Percentiles rank a stretch among this genome's conserved stretches.
Evolutionary conservation across 2,888 invertebrate genomes (phyloP).

Genomic region (Drosophila monieri): DNA sequence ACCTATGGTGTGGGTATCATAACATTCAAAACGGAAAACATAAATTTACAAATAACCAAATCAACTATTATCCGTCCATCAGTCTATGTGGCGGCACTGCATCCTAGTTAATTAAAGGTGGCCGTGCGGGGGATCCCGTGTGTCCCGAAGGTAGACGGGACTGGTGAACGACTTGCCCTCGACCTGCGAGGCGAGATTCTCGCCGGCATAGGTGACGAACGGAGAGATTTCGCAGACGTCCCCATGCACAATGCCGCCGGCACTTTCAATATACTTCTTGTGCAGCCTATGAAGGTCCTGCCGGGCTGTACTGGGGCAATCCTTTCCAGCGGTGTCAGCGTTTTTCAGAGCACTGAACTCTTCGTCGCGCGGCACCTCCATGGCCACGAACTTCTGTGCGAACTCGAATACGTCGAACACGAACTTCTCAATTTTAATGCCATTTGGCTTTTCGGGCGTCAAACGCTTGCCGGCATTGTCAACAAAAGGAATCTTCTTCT

Average conservation of each 20-base stretch:
- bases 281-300: conserved; percentile 91
- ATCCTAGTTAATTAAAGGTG: conserved; percentile 68
- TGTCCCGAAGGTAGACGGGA: conserved; percentile 87
- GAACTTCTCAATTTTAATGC: conserved; percentile 99
- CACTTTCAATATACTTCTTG: conserved; percentile 90
- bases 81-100: conserved; percentile 38
- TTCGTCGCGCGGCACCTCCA: conserved; percentile 95
- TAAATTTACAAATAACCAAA: conserved; percentile 27
- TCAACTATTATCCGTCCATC: conserved; percentile 34
- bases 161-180: conserved; percentile 88
- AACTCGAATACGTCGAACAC: conserved; percentile 99
- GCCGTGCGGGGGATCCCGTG: conserved; percentile 81
- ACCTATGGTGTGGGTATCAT: conserved; percentile 18
- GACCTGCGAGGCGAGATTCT: conserved; percentile 89
- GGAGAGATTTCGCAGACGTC: conserved; percentile 95
- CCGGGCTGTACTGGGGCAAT: conserved; percentile 95
- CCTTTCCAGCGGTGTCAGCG: conserved; percentile 92
- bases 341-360: conserved; percentile 99
- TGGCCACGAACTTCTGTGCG: conserved; percentile 94
- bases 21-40: conserved; percentile 22
- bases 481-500: conserved; percentile 97
- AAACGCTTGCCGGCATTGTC: conserved; percentile 89
- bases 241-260: conserved; percentile 90
- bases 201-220: conserved; percentile 94
- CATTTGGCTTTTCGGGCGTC: conserved; percentile 93